A percentile compares a stretch with the other conserved stretches of the same genome.
Conservation (phyloP, 1,140 invertebrate species). For the Drosophila baimaii region DNA sequence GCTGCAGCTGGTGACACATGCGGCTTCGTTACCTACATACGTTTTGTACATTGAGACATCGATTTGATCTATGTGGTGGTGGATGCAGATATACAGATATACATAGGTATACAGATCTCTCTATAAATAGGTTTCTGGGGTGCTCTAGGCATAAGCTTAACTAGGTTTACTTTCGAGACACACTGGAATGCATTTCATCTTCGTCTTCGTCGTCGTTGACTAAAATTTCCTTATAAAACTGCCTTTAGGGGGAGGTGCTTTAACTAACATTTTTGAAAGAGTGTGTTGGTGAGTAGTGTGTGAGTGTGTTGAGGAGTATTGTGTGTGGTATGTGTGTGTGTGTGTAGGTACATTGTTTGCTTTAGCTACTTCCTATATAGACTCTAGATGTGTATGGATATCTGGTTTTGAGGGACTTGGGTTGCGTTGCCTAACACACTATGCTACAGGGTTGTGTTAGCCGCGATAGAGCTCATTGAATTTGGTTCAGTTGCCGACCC, state of each 20-base stretch:
- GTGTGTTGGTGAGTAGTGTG: slow-evolving; percentile 25
- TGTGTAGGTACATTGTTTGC: slow-evolving; percentile 67
- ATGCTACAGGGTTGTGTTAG: slow-evolving; percentile 22
- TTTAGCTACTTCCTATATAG: slow-evolving; percentile 51
- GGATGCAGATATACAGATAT: slow-evolving; percentile 31
- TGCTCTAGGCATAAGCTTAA: slow-evolving; percentile 61
- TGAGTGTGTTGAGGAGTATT: slow-evolving; percentile 36
- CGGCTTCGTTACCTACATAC: slow-evolving; percentile 44
- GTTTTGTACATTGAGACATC: slow-evolving; percentile 82
- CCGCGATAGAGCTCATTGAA: slow-evolving; percentile 63
- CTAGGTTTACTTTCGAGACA: slow-evolving; percentile 70
- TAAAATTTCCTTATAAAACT: slow-evolving; percentile 80
- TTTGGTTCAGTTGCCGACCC: slow-evolving; percentile 71
- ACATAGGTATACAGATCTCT: slow-evolving; percentile 46
- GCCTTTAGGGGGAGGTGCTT: slow-evolving; percentile 26
- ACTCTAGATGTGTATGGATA: slow-evolving; percentile 14
- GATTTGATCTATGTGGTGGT: slow-evolving; percentile 57
- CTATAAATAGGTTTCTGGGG: slow-evolving; percentile 56
- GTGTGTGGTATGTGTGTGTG: slow-evolving; percentile 32
- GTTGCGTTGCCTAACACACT: slow-evolving; percentile 33
- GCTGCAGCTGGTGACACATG: slow-evolving; percentile 40
- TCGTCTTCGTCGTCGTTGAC: slow-evolving; percentile 54
- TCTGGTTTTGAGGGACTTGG: slow-evolving; percentile 24
- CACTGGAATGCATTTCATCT: slow-evolving; percentile 74
- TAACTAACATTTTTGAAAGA: slow-evolving; percentile 44